Conservation (phyloP, 2,888 invertebrate species). For the Pyrocoelia pectoralis region DNA sequence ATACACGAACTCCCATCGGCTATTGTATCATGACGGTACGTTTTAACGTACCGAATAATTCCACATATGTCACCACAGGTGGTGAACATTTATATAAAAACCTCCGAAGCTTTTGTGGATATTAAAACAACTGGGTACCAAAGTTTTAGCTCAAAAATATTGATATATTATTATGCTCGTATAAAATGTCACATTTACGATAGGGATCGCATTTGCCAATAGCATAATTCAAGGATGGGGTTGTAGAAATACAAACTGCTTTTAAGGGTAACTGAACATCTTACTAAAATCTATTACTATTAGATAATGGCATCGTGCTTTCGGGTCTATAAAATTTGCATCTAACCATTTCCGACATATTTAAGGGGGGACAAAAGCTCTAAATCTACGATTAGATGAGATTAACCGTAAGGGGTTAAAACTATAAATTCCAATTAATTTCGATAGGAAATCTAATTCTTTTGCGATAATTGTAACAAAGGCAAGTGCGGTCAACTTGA, state of each 20-base stretch:
- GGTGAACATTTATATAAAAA: constrained; percentile 27
- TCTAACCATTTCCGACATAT: constrained; percentile 15
- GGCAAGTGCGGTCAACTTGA: constrained; percentile 21
- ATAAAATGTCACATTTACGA: constrained; percentile 10
- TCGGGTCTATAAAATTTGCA: constrained; percentile 24
- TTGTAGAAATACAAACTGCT: constrained; percentile 21
- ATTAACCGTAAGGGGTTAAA: constrained; percentile 16
- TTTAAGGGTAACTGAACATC: constrained; percentile 8
- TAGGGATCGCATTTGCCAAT: background rate
- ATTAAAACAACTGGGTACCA: constrained; percentile 33
- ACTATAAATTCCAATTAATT: constrained; percentile 4
- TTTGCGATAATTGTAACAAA: constrained; percentile 26
- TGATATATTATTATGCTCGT: constrained; percentile 9
- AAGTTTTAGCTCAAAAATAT: constrained; percentile 22
- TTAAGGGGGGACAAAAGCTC: constrained; percentile 18
- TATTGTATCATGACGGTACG: constrained; percentile 13
- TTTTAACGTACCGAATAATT: constrained; percentile 26
- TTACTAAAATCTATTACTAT: constrained; percentile 28
- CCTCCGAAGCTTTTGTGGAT: constrained; percentile 25
- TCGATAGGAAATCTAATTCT: background rate
- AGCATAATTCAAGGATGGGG: background rate
- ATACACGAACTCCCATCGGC: constrained; percentile 14
- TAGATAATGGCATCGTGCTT: constrained; percentile 25
- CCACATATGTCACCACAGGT: constrained; percentile 32
- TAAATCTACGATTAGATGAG: constrained; percentile 18